A percentile compares a stretch with the other conserved stretches of the same genome.
Conservation (phyloP, 2,888 invertebrate species). For the Heteromurus nitidus region DNA sequence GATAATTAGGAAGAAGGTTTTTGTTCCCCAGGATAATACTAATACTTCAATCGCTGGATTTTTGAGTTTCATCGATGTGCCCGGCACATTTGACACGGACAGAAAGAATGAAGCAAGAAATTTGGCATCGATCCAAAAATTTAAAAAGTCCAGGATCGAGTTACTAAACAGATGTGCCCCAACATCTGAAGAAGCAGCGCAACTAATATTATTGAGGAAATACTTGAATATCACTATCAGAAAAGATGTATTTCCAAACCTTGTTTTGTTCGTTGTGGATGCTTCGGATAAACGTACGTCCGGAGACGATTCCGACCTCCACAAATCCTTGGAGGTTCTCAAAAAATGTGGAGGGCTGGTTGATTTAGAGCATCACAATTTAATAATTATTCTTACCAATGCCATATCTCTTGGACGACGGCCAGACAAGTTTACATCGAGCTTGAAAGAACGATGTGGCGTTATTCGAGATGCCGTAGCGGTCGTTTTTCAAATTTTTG, state of each 20-base stretch:
- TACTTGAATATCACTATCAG: too few species aligned
- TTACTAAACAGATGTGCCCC: neutral
- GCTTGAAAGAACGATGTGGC: neutral
- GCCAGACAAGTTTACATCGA: neutral
- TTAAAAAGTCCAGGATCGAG: neutral
- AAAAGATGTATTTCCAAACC: conserved; percentile 44
- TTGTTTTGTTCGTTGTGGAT: conserved; percentile 14
- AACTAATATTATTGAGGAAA: too few species aligned
- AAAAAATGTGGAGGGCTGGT: conserved; percentile 8
- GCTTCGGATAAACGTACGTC: conserved; percentile 28
- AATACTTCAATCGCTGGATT: too few species aligned
- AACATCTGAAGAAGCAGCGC: too few species aligned
- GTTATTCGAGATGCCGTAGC: neutral
- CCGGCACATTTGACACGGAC: conserved; percentile 42
- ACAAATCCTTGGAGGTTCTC: conserved; percentile 8
- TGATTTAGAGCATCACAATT: conserved; percentile 24
- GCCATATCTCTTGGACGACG: neutral
- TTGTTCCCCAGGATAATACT: too few species aligned
- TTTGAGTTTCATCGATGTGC: too few species aligned
- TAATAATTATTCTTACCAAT: conserved; percentile 34
- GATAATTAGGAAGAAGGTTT: too few species aligned
- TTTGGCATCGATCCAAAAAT: conserved; percentile 9
- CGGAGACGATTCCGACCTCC: conserved; percentile 2
- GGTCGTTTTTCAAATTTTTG: neutral
- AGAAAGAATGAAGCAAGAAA: conserved; percentile 25